Evolutionary conservation across 2,888 invertebrate species (phyloP).

Genomic region (Liposcelis brunnea): DNA sequence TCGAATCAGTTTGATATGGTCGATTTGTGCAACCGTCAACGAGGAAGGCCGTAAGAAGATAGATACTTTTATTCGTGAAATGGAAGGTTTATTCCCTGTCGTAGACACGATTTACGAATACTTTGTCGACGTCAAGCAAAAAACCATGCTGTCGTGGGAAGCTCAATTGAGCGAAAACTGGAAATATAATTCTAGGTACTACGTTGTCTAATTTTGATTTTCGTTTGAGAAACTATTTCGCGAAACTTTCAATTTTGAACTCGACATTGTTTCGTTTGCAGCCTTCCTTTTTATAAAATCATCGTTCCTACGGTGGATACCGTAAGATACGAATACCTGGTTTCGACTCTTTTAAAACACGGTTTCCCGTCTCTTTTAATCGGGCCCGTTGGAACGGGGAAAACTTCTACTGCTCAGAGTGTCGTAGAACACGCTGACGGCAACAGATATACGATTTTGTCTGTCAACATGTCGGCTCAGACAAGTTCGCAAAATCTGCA

Average conservation of each 20-base stretch:
- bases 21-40: slow-evolving; percentile 63
- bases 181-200: slow-evolving; percentile 49
- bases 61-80: slow-evolving; percentile 61
- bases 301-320: slow-evolving; percentile 79
- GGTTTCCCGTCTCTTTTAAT: slow-evolving; percentile 58
- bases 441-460: slow-evolving; percentile 41
- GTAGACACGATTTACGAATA: slow-evolving; percentile 83
- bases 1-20: slow-evolving; percentile 55
- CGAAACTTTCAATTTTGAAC: slow-evolving; percentile 6
- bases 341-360: slow-evolving; percentile 42
- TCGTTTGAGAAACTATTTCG: background rate
- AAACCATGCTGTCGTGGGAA: slow-evolving; percentile 61
- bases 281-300: slow-evolving; percentile 64
- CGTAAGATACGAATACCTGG: slow-evolving; percentile 60
- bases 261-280: no score
- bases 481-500: slow-evolving; percentile 72
- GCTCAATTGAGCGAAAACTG: slow-evolving; percentile 54
- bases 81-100: slow-evolving; percentile 64
- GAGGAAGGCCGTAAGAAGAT: slow-evolving; percentile 59
- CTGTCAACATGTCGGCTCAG: slow-evolving; percentile 78
- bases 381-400: slow-evolving; percentile 76
- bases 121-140: slow-evolving; percentile 57
- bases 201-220: slow-evolving; percentile 13
- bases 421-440: slow-evolving; percentile 37
- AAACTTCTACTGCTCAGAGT: slow-evolving; percentile 56